Evolutionary conservation across 2,888 invertebrate genomes (phyloP).

Genomic region (Seladonia tumulorum): DNA sequence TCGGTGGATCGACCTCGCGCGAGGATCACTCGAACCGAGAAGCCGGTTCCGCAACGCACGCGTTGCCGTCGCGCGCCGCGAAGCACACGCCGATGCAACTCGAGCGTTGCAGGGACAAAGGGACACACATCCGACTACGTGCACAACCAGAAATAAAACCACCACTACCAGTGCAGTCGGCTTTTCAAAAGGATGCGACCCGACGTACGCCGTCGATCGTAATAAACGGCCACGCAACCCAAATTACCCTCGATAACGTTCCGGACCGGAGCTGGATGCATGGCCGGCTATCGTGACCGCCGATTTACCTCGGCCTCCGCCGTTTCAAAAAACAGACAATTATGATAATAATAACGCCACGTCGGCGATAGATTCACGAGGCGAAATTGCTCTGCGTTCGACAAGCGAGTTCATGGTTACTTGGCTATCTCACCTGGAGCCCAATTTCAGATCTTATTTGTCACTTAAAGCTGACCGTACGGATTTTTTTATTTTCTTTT

Average conservation of each 20-base stretch:
- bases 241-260: conserved; percentile 4
- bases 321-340: neutral
- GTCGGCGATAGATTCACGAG: conserved; percentile 38
- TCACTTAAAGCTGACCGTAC: neutral
- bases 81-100: conserved; percentile 65
- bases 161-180: conserved; percentile 21
- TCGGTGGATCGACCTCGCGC: conserved; percentile 60
- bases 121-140: conserved; percentile 45
- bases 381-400: neutral
- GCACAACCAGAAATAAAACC: conserved; percentile 29
- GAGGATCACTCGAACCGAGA: conserved; percentile 58
- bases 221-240: conserved; percentile 7
- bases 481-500: neutral
- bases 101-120: conserved; percentile 72
- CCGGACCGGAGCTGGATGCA: neutral
- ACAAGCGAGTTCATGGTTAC: neutral
- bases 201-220: neutral
- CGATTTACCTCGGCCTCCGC: neutral
- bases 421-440: neutral
- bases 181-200: conserved; percentile 1
- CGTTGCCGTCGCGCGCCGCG: conserved; percentile 63
- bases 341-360: conserved; percentile 46
- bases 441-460: neutral
- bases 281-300: neutral
- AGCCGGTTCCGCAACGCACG: conserved; percentile 69